Evolutionary conservation across 1,140 invertebrate species (phyloP).

Genomic region (Tachypleus tridentatus): DNA sequence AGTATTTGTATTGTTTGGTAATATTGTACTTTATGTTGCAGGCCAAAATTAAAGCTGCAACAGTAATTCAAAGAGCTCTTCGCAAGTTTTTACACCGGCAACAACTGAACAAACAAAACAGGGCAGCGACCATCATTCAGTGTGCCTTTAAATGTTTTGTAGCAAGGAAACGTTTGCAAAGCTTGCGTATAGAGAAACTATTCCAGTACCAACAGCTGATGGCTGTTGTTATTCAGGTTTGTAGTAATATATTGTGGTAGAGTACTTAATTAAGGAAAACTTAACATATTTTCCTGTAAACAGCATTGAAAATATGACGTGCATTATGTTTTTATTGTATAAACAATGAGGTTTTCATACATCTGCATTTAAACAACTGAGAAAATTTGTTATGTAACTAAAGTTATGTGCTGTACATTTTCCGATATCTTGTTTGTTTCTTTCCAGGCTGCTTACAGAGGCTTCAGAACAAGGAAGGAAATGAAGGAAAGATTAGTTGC

Average conservation of each 20-base stretch:
- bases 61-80: conserved; percentile 27
- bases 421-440: too few relatives aligned
- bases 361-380: not conserved
- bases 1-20: too few relatives aligned
- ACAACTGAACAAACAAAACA: conserved; percentile 3
- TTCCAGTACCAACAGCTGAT: conserved; percentile 1
- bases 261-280: too few relatives aligned
- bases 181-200: not conserved
- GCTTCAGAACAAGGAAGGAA: not conserved
- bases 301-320: too few relatives aligned
- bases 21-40: conserved; percentile 9
- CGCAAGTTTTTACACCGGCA: conserved; percentile 5
- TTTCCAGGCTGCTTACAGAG: not conserved
- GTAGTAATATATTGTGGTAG: too few relatives aligned
- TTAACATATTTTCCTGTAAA: too few relatives aligned
- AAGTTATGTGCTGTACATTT: too few relatives aligned
- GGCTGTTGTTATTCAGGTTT: conserved; percentile 14
- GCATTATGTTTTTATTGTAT: too few relatives aligned
- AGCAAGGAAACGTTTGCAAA: not conserved
- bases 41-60: conserved; percentile 26
- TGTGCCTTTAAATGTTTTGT: not conserved
- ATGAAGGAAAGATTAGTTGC: not conserved
- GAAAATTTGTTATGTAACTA: conserved; percentile 1
- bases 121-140: conserved; percentile 8
- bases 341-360: too few relatives aligned